Evolutionary conservation across 2,113 vertebrate genomes (phyloP).

Genomic region (Chaenocephalus aceratus): DNA sequence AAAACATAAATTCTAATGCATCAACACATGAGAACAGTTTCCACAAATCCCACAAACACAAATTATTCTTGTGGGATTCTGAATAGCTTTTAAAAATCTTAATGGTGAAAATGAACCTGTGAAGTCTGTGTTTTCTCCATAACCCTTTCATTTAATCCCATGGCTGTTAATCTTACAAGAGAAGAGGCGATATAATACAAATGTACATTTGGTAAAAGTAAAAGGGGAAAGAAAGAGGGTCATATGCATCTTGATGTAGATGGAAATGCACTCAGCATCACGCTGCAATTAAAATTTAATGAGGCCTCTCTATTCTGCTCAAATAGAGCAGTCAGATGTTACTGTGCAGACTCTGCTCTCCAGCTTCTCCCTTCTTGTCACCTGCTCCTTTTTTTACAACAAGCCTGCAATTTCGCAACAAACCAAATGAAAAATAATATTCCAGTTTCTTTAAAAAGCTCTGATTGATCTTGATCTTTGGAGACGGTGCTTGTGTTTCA

Average conservation of each 20-base stretch:
- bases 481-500: conserved; percentile 12
- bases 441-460: conserved; percentile 12
- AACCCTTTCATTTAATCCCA: conserved; percentile 36
- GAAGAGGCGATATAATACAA: conserved; percentile 12
- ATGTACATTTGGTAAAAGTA: conserved; percentile 40
- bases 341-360: conserved; percentile 50
- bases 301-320: conserved; percentile 66
- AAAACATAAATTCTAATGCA: not conserved
- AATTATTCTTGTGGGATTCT: not conserved
- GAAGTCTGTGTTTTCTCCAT: not conserved
- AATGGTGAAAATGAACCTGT: conserved; percentile 3
- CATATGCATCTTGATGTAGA: conserved; percentile 65
- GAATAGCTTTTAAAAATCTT: not conserved
- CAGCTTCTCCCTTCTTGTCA: conserved; percentile 38
- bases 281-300: conserved; percentile 80
- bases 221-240: conserved; percentile 60
- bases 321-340: conserved; percentile 60
- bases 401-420: conserved; percentile 33
- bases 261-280: conserved; percentile 65
- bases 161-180: conserved; percentile 22
- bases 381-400: conserved; percentile 15
- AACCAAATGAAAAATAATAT: conserved; percentile 33
- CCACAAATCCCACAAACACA: not conserved
- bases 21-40: not conserved
- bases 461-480: conserved; percentile 19